These are phyloP conservation scores for Cephus rjabovi DNA, from an alignment of 2,888 invertebrate species.

Conservation along the genomic window DNA sequence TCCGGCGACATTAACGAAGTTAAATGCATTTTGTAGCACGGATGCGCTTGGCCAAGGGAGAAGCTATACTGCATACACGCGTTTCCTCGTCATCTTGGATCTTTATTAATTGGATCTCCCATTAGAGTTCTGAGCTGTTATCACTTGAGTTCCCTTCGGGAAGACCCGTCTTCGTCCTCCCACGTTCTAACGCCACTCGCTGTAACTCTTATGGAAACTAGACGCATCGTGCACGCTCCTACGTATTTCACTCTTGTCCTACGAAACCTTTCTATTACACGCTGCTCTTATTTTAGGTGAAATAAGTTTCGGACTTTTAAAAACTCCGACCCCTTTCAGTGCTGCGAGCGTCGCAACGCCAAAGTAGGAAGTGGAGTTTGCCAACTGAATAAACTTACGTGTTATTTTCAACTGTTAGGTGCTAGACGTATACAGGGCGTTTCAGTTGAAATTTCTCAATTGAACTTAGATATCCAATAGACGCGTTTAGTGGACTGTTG, in stretches of 20 bases:
- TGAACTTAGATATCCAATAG: not conserved
- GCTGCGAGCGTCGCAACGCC: not conserved
- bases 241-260: not conserved
- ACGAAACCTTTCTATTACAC: not conserved
- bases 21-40: not conserved
- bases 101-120: not conserved
- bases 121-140: not conserved
- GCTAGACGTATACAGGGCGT: not conserved
- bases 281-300: not conserved
- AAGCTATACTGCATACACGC: not conserved
- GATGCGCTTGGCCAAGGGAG: not conserved
- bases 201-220: not conserved
- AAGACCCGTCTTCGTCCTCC: not conserved
- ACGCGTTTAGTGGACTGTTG: not conserved
- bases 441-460: not conserved
- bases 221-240: not conserved
- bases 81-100: not conserved
- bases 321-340: not conserved
- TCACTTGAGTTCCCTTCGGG: not conserved
- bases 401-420: not conserved
- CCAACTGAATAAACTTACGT: not conserved
- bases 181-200: not conserved
- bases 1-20: not conserved
- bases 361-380: not conserved
- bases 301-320: not conserved